Evolutionary conservation across 2,797 vertebrate genomes (phyloP).

Genomic region (Chrosomus eos): DNA sequence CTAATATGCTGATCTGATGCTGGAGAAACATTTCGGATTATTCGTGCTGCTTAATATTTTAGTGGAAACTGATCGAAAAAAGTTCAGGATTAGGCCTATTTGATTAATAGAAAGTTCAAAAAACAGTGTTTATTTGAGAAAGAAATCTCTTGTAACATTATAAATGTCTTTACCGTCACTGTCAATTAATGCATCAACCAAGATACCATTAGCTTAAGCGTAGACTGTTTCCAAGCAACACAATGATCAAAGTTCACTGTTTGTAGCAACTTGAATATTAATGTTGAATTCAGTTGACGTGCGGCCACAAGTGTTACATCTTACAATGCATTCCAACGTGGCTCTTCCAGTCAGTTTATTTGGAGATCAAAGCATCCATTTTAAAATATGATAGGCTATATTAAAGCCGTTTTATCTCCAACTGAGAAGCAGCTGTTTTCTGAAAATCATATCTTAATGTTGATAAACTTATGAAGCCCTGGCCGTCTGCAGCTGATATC

Average conservation of each 20-base stretch:
- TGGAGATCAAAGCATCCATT: neutral
- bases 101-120: neutral
- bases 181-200: neutral
- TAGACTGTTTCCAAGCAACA: slow-evolving; percentile 7
- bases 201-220: neutral
- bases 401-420: neutral
- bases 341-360: neutral
- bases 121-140: neutral
- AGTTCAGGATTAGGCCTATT: neutral
- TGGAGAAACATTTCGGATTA: neutral
- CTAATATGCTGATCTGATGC: neutral
- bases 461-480: neutral
- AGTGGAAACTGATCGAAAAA: neutral
- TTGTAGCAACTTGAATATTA: neutral
- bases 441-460: slow-evolving; percentile 19
- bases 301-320: neutral
- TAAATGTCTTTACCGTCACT: neutral
- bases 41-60: neutral
- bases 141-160: neutral
- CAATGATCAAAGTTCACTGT: neutral
- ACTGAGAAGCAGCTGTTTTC: slow-evolving; percentile 24
- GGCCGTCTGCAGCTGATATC: neutral
- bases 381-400: slow-evolving; percentile 16
- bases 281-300: neutral
- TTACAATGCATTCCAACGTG: neutral